phyloP scores from a whole-genome alignment of 2,888 invertebrate genomes.

The Axea sp. region DNA sequence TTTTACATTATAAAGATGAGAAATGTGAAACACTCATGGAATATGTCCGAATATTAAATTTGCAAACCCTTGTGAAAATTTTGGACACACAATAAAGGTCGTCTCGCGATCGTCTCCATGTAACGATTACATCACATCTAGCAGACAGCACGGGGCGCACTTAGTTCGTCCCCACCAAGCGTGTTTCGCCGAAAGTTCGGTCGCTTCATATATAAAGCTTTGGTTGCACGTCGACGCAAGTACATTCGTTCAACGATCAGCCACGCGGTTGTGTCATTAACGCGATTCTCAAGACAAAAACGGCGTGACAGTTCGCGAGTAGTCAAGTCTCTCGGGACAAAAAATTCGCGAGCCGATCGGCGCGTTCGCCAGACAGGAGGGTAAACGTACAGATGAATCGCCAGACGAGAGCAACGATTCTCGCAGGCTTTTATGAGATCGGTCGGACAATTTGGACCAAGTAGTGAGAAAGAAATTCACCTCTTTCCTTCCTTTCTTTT shows the following conservation, averaged over 20 bases:
- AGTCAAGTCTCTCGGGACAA: background rate
- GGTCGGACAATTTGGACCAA: slow-evolving; percentile 66
- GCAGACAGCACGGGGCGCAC: slow-evolving; percentile 61
- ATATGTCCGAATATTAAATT: too few relatives aligned
- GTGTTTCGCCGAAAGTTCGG: slow-evolving; percentile 67
- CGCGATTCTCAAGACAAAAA: slow-evolving; percentile 32
- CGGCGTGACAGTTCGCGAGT: slow-evolving; percentile 39
- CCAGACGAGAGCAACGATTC: slow-evolving; percentile 65
- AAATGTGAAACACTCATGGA: too few relatives aligned
- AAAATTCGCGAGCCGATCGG: slow-evolving; percentile 16
- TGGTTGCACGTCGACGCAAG: slow-evolving; percentile 64
- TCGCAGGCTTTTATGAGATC: slow-evolving; percentile 67
- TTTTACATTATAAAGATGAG: too few relatives aligned
- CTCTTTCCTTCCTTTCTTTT: background rate
- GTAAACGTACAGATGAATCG: slow-evolving; percentile 65
- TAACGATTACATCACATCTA: slow-evolving; percentile 52
- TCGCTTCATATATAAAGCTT: slow-evolving; percentile 72
- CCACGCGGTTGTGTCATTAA: slow-evolving; percentile 38
- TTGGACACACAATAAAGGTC: too few relatives aligned
- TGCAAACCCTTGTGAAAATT: too few relatives aligned
- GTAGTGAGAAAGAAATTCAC: slow-evolving; percentile 37
- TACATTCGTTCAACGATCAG: slow-evolving; percentile 67
- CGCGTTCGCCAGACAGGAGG: slow-evolving; percentile 22
- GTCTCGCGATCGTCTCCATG: slow-evolving; percentile 45
- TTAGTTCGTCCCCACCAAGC: slow-evolving; percentile 49